A percentile compares a stretch with the other conserved stretches of the same genome.
These are phyloP conservation scores for Pachydiplax longipennis DNA, from an alignment of 2,888 invertebrate genomes.

Conservation along the genomic window DNA sequence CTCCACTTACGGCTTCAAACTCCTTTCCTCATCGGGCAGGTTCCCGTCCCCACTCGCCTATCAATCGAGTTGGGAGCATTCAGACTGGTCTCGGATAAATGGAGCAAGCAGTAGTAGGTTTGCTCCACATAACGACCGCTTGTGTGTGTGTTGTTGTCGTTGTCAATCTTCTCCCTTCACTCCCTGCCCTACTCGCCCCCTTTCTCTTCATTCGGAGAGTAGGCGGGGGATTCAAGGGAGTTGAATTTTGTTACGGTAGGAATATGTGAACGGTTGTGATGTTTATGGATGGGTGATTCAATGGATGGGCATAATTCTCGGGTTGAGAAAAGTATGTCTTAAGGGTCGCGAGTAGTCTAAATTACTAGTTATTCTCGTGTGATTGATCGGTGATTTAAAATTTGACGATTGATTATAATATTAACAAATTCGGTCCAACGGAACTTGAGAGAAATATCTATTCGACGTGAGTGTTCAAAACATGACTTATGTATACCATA, in stretches of 20 bases:
- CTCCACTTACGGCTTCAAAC: not conserved
- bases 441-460: too few relatives aligned
- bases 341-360: too few relatives aligned
- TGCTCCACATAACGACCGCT: slow-evolving; percentile 7
- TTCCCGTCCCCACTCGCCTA: not conserved
- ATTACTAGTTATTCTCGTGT: too few relatives aligned
- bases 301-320: too few relatives aligned
- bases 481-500: too few relatives aligned
- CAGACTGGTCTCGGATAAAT: slow-evolving; percentile 23
- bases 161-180: slow-evolving; percentile 6
- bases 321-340: too few relatives aligned
- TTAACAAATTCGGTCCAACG: too few relatives aligned
- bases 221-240: not conserved
- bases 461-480: too few relatives aligned
- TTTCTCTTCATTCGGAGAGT: not conserved
- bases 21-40: not conserved
- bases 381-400: too few relatives aligned
- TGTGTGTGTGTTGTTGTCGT: not conserved
- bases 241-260: not conserved
- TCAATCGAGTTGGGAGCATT: not conserved
- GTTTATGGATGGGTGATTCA: too few relatives aligned
- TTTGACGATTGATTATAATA: too few relatives aligned
- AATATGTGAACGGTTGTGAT: too few relatives aligned
- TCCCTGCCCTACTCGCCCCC: not conserved
- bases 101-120: not conserved